These are phyloP conservation scores for Carcharodon carcharias DNA, from an alignment of 2,797 vertebrate species.

Conservation along the genomic window DNA sequence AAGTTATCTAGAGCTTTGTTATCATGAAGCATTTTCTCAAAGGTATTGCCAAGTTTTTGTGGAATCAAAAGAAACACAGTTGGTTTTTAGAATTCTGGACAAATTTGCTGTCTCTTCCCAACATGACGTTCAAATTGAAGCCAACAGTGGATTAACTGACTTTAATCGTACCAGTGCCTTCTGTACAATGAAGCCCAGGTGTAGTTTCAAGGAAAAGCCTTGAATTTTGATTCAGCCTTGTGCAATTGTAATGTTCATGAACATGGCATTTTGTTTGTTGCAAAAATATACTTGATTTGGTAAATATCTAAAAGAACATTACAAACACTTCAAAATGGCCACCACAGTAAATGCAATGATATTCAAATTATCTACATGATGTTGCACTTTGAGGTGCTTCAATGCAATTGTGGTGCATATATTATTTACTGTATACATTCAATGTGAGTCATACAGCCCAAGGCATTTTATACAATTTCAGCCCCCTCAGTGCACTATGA, in stretches of 20 bases:
- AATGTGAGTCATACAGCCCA: too few species aligned
- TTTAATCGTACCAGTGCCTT: background rate
- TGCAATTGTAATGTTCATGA: background rate
- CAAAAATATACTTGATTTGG: too few species aligned
- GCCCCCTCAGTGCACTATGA: too few species aligned
- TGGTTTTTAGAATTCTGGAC: slow-evolving; percentile 47
- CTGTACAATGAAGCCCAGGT: slow-evolving; percentile 41
- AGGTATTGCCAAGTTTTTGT: slow-evolving; percentile 47
- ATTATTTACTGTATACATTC: too few species aligned
- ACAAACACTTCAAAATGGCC: too few species aligned
- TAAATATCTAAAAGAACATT: too few species aligned
- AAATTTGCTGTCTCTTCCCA: slow-evolving; percentile 41
- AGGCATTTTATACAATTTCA: too few species aligned
- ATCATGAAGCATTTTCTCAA: slow-evolving; percentile 44
- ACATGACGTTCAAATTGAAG: slow-evolving; percentile 39
- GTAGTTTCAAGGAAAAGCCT: slow-evolving; percentile 27
- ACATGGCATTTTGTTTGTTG: background rate
- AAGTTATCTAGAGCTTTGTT: slow-evolving; percentile 45
- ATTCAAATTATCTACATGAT: too few species aligned
- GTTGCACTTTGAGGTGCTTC: too few species aligned
- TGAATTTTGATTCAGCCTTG: background rate
- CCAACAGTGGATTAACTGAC: background rate
- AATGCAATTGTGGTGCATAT: too few species aligned
- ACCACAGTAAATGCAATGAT: too few species aligned
- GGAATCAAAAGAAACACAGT: slow-evolving; percentile 43